Conservation (phyloP, 2,797 vertebrate genomes). For the Naso thynnoides region DNA sequence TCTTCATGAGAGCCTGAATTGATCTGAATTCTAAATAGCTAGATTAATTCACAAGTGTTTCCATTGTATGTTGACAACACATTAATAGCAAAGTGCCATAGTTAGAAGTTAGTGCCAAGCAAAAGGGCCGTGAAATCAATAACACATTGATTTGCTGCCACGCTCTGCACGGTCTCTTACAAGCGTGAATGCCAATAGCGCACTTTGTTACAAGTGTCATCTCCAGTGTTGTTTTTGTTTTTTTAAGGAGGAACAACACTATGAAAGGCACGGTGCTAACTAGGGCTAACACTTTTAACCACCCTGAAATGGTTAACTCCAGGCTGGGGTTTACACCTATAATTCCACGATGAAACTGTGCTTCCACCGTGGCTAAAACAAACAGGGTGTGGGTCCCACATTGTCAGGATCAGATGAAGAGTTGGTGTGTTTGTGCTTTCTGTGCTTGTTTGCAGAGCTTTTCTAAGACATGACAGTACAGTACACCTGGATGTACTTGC, state of each 20-base stretch:
- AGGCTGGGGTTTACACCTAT: slow-evolving; percentile 40
- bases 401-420: slow-evolving; percentile 63
- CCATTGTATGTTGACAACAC: slow-evolving; percentile 29
- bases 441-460: slow-evolving; percentile 50
- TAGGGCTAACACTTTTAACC: slow-evolving; percentile 1
- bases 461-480: slow-evolving; percentile 62
- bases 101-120: slow-evolving; percentile 41
- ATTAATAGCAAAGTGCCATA: slow-evolving; percentile 44
- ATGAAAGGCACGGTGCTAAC: background rate
- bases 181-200: slow-evolving; percentile 43
- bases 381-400: slow-evolving; percentile 72
- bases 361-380: slow-evolving; percentile 67
- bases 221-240: slow-evolving; percentile 20
- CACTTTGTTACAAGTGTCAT: slow-evolving; percentile 20
- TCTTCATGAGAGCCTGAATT: slow-evolving; percentile 4
- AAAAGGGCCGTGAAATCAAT: slow-evolving; percentile 64
- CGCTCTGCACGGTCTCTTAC: slow-evolving; percentile 30
- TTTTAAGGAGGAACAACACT: slow-evolving; percentile 15
- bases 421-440: slow-evolving; percentile 44
- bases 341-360: slow-evolving; percentile 70
- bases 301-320: slow-evolving; percentile 61
- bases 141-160: slow-evolving; percentile 54
- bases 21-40: slow-evolving; percentile 19
- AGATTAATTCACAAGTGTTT: slow-evolving; percentile 22
- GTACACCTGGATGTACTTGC: slow-evolving; percentile 69